Base-by-base conservation (phyloP, 2,797 vertebrate genomes). In the Sebastes alutus region DNA sequence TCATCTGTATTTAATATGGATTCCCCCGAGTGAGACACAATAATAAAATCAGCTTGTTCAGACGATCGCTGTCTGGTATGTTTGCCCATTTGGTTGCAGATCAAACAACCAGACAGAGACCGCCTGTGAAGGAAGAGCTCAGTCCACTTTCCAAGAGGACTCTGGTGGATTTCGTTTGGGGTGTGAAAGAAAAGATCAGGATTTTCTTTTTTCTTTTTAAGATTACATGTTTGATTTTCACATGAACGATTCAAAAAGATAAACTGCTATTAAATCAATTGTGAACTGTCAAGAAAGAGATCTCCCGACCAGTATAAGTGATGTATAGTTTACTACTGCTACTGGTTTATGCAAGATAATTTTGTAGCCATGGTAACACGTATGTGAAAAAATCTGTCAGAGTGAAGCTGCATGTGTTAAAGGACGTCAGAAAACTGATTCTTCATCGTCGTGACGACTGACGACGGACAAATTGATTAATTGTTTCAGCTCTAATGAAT, bases 91-190 rank as follows among this genome's bases (percentile, higher is more conserved):
- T n/a, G n/a, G 49, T 32, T 61, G 13, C 29, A 32, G 65, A 54
- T 12, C 42, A 67, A 67, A 49, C 64, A 52, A 65, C 23, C 16
- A 6, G 35, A 11, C 35, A 27, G 22, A 42, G 3, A 23, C 22
- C 54, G 54, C 12, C 54, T 56, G 11, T 7, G 22, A 56, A 11
- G 20, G 32, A 14, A n/a, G 10, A 30, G n/a, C 30, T 56, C 5
- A 56, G 54, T 7, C 22, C 22, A 56, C 54, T 58, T 27, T 27
- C 13, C 23, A 14, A 56, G 3, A 25, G 23, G 56, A 27, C 13
- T 22, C 0, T 58, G 23, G 23, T 14, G 56, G 23, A 58, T 5
- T 27, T 0, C 0, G 7, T 27, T 27, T 56, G 22, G 54, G 54
- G 22, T 23, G 54, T 13, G 54, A 56, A 56, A 25, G 12, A 0